Evolutionary conservation across 2,797 vertebrate species (phyloP).

Genomic region (Leuciscus waleckii): DNA sequence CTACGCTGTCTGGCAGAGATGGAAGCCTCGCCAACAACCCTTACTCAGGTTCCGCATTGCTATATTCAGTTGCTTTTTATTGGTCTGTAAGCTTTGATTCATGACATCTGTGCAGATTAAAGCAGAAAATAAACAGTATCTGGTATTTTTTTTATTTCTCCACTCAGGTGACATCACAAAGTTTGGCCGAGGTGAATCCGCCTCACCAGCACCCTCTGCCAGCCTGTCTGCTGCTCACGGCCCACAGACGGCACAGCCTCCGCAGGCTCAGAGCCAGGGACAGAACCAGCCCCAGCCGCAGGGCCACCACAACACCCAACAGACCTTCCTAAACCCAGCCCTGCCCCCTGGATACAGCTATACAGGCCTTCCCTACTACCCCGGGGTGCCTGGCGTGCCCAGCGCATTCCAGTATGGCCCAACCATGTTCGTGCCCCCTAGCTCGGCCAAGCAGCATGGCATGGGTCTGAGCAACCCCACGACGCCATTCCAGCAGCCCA

Average conservation of each 20-base stretch:
- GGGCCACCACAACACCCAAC: constrained; percentile 91
- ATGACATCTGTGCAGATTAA: not conserved
- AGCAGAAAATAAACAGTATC: not conserved
- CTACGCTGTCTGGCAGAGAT: constrained; percentile 90
- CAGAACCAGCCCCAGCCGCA: constrained; percentile 86
- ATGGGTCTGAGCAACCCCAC: constrained; percentile 84
- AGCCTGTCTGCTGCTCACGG: constrained; percentile 80
- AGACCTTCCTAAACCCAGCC: constrained; percentile 89
- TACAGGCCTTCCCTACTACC: constrained; percentile 92
- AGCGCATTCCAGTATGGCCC: constrained; percentile 94
- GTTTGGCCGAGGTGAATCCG: constrained; percentile 93
- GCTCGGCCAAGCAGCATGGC: constrained; percentile 92
- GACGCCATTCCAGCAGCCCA: constrained; percentile 90
- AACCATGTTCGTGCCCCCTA: constrained; percentile 93
- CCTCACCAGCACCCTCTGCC: constrained; percentile 90
- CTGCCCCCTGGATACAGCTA: constrained; percentile 95
- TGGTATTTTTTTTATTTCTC: not conserved
- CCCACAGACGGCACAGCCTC: constrained; percentile 72
- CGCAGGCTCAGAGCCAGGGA: constrained; percentile 85
- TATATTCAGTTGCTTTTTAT: not conserved
- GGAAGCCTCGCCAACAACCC: constrained; percentile 91
- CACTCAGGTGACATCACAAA: constrained; percentile 90
- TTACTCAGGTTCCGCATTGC: constrained; percentile 88
- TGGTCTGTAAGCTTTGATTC: not conserved
- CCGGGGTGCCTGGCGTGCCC: constrained; percentile 87